Conservation (phyloP, 2,797 vertebrate species). For the Melopsittacus undulatus region DNA sequence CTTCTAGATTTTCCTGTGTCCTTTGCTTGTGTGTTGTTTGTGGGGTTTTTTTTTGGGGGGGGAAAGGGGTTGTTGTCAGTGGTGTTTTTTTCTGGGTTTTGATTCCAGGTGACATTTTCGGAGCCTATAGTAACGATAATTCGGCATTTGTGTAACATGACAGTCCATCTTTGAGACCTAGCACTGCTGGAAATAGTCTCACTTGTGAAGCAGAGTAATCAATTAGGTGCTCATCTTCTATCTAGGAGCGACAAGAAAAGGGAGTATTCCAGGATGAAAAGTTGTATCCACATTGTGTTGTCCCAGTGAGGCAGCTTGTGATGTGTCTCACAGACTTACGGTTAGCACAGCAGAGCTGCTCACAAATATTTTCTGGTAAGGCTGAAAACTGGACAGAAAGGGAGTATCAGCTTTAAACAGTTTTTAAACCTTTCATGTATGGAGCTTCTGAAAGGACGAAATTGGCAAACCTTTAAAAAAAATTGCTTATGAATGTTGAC, state of each 20-base stretch:
- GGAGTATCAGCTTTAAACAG: background rate
- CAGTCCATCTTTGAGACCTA: background rate
- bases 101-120: background rate
- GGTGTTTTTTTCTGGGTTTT: background rate
- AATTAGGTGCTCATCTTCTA: background rate
- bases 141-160: background rate
- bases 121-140: background rate
- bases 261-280: background rate
- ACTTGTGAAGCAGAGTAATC: background rate
- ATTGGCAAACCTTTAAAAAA: background rate
- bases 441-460: background rate
- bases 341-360: background rate
- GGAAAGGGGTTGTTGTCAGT: background rate
- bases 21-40: background rate
- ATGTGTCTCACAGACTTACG: background rate
- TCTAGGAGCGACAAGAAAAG: background rate
- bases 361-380: background rate
- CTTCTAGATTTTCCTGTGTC: background rate
- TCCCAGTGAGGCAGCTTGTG: background rate
- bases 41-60: background rate
- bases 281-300: background rate
- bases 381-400: background rate
- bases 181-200: background rate
- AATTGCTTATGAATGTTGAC: background rate
- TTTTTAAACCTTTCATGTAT: background rate